These are phyloP conservation scores for Hystrix brachyura DNA, from an alignment of 2,113 vertebrate species.

Conservation along the genomic window DNA sequence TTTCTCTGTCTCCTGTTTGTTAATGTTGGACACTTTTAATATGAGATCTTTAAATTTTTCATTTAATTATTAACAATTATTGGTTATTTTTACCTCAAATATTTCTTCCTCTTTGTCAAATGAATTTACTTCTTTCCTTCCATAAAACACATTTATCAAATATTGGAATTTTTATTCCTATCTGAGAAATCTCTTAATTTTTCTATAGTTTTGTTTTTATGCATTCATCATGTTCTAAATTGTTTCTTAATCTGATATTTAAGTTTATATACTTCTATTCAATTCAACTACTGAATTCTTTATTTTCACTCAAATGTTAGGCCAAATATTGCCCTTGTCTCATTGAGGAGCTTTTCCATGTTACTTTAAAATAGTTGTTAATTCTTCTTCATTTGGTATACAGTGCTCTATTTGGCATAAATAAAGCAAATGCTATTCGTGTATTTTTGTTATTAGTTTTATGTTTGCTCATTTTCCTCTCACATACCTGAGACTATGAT, in stretches of 20 bases:
- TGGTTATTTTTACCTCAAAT: neutral
- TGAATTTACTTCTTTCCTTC: neutral
- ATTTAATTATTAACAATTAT: neutral
- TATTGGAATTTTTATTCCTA: conserved; percentile 1
- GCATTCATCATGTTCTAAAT: neutral
- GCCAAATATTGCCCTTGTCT: neutral
- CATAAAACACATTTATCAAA: neutral
- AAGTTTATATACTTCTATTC: neutral
- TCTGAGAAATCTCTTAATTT: neutral
- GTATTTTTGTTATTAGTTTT: neutral
- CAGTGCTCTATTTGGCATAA: neutral
- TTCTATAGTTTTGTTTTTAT: neutral
- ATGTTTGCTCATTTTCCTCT: neutral
- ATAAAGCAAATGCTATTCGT: neutral
- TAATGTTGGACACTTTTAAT: neutral
- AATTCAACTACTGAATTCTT: neutral
- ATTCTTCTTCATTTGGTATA: neutral
- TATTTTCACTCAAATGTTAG: neutral
- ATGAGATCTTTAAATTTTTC: neutral
- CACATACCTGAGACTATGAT: neutral
- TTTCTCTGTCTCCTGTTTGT: neutral
- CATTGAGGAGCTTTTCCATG: neutral
- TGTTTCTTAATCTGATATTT: neutral
- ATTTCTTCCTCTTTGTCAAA: neutral
- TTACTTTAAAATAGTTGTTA: neutral